A percentile compares a stretch with the other conserved stretches of the same genome.
Evolutionary conservation across 2,113 vertebrate genomes (phyloP).

Genomic region (Aegithalos caudatus): DNA sequence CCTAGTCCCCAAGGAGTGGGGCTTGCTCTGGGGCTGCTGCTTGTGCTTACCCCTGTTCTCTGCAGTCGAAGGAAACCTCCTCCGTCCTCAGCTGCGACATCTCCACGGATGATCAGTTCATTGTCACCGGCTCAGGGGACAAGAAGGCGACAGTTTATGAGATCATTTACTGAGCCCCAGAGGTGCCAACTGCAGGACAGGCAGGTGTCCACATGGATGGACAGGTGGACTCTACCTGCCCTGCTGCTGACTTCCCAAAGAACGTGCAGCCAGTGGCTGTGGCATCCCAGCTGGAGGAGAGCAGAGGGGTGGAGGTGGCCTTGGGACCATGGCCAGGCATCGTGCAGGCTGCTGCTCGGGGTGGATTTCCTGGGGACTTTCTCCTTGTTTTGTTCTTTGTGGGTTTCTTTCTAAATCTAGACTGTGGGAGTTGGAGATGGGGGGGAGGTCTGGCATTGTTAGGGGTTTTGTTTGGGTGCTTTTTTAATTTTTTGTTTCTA

Average conservation of each 20-base stretch:
- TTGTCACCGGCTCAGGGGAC: conserved; percentile 95
- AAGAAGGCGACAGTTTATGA: conserved; percentile 98
- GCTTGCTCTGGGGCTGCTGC: neutral
- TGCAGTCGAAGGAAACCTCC: conserved; percentile 93
- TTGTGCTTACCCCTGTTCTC: neutral
- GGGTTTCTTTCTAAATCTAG: conserved; percentile 2
- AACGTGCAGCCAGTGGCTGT: neutral
- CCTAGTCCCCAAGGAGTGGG: fast-evolving
- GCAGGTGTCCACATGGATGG: neutral
- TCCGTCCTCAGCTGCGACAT: conserved; percentile 97
- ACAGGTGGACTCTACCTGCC: neutral
- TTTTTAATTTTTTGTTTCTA: neutral
- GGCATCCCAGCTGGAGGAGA: neutral
- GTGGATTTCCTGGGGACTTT: neutral
- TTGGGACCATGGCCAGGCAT: neutral
- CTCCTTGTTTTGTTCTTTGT: conserved; percentile 9
- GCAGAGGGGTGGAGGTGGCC: neutral
- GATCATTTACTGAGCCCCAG: conserved; percentile 88
- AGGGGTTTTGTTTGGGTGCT: neutral
- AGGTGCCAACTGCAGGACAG: neutral
- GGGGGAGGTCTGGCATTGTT: neutral
- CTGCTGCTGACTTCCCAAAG: neutral
- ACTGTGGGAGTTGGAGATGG: neutral
- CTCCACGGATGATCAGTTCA: conserved; percentile 95
- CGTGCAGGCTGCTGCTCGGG: neutral